phyloP scores from a whole-genome alignment of 2,797 vertebrate species.

The Heterohyrax brucei region DNA sequence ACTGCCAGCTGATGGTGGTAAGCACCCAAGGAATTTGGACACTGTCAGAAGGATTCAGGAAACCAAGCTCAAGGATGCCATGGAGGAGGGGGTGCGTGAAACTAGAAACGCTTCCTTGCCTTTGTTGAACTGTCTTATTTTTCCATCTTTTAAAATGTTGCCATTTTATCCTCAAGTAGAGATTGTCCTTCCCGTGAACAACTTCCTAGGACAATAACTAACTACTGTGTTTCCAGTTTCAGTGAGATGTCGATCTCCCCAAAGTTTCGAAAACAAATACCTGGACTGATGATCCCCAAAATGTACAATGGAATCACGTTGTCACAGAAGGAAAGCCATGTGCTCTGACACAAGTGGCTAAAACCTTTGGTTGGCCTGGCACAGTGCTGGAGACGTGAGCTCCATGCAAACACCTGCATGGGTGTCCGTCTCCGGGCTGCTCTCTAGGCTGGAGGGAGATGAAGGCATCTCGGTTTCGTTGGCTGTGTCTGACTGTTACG shows the following conservation, averaged over 20 bases:
- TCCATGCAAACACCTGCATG: background rate
- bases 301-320: background rate
- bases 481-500: background rate
- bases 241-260: background rate
- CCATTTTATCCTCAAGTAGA: conserved; percentile 37
- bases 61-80: conserved; percentile 16
- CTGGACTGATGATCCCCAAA: background rate
- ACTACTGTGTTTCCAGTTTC: background rate
- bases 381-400: background rate
- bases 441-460: background rate
- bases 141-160: background rate
- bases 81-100: background rate
- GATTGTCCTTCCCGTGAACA: background rate
- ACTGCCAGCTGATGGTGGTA: conserved; percentile 11
- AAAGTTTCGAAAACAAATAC: background rate
- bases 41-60: background rate
- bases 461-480: background rate
- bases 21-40: conserved; percentile 26
- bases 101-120: background rate
- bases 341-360: background rate
- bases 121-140: background rate
- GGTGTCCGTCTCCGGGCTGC: background rate
- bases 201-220: background rate
- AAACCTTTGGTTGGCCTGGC: background rate
- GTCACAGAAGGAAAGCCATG: background rate